Evolutionary conservation across 1,140 invertebrate species (phyloP), one percentile per base, ranked within the genome.

Genomic region (Galendromus occidentalis): DNA sequence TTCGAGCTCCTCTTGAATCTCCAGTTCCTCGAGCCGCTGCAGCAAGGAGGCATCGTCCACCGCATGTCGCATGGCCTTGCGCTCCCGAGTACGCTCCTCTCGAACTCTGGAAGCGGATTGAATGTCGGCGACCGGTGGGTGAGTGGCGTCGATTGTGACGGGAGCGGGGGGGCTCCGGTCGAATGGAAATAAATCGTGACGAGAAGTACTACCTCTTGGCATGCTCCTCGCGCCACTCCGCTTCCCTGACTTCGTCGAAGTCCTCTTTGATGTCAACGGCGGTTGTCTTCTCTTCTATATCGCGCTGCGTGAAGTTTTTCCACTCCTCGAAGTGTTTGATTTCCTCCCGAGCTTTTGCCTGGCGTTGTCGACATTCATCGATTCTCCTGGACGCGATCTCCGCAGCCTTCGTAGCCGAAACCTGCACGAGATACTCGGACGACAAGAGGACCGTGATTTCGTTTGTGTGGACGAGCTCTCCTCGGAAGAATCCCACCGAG

Each of bases 401-500:
- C 6, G 33, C 12, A 29, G 51, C 51, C 20, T n/a, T 59, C 12
- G 14, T 29, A 2, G 51, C 51, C 17, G 51, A 29, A 17, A 59
- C 51, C 51, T 59, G 51, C n/a, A 59, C 51, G 51, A 59, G 51
- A 59, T 29, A 29, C 2, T 59, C 51, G 12, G 51, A 18, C 4
- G 51, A 59, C 1, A 59, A 22, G n/a, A 59, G 9, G 6, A 59
- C 51, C 17, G 14, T 59, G 51, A 59, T 59, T 59, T 59, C 51
- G 25, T 59, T 59, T 22, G 51, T 59, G 22, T 59, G 51, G 33
- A 59, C 25, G 25, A 59, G 51, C 25, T 59, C 25, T 6, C 51
- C 51, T 59, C 25, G 51, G 33, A 59, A 59, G 20, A 59, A 59
- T 14, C 51, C 51, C n/a, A 59, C 51, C 25, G 51, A 59, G 51